Evolutionary conservation across 1,140 invertebrate genomes (phyloP).

Genomic region (Drosophila subobscura): DNA sequence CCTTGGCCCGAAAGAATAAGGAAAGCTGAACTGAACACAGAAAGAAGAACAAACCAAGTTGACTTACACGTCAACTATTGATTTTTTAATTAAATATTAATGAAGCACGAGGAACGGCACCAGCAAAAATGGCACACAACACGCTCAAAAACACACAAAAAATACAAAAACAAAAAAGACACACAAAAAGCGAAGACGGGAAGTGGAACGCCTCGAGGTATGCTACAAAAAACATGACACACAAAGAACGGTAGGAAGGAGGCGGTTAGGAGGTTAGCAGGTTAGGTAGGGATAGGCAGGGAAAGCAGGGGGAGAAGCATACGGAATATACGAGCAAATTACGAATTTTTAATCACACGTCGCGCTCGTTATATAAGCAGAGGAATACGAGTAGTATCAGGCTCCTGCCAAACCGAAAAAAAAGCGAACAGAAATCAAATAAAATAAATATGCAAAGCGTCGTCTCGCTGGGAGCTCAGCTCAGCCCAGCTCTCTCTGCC

Average conservation of each 20-base stretch:
- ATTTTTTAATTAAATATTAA: conserved; percentile 83
- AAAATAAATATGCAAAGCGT: conserved; percentile 81
- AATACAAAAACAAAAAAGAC: conserved; percentile 6
- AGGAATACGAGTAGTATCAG: conserved; percentile 14
- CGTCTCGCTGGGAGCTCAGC: conserved; percentile 41
- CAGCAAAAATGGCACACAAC: conserved; percentile 44
- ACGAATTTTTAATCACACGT: conserved; percentile 80
- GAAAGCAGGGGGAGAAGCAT: conserved; percentile 5
- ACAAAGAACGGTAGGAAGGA: conserved; percentile 35
- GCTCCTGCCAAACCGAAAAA: conserved; percentile 16
- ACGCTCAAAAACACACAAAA: conserved; percentile 52
- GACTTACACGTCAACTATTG: conserved; percentile 81
- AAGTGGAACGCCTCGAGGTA: conserved; percentile 47
- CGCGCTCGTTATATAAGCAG: conserved; percentile 67
- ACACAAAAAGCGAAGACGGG: conserved; percentile 17
- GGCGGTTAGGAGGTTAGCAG: no score
- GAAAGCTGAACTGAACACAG: conserved; percentile 15
- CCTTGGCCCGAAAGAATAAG: not conserved
- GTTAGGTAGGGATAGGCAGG: conserved; percentile 2
- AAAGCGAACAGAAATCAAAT: conserved; percentile 70
- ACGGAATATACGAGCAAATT: conserved; percentile 58
- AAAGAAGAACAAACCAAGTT: conserved; percentile 49
- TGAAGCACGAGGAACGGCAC: conserved; percentile 69
- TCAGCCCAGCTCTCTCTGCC: not conserved
- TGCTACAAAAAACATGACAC: conserved; percentile 51